Conservation (phyloP, 2,797 vertebrate genomes). For the Diplodus sargus region DNA sequence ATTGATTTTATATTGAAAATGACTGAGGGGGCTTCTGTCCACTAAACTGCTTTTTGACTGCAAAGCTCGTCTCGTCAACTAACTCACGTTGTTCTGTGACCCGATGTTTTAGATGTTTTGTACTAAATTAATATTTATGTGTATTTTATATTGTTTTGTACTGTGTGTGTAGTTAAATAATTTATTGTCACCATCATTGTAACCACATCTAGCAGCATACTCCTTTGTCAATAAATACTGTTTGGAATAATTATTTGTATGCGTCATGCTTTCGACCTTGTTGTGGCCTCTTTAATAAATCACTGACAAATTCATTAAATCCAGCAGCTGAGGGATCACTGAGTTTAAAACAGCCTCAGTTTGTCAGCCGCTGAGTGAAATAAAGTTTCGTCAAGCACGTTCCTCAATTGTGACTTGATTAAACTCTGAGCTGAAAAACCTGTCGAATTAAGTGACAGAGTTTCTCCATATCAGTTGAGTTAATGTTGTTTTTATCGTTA, state of each 20-base stretch:
- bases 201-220: constrained; percentile 51
- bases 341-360: background rate
- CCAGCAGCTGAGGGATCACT: background rate
- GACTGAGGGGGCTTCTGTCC: constrained; percentile 14
- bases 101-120: constrained; percentile 52
- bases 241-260: constrained; percentile 51
- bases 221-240: constrained; percentile 70
- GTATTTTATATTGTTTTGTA: constrained; percentile 67
- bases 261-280: constrained; percentile 10
- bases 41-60: constrained; percentile 43
- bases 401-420: background rate
- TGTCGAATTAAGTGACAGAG: background rate
- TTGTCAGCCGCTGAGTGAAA: background rate
- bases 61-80: constrained; percentile 38
- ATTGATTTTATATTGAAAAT: constrained; percentile 55
- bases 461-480: background rate
- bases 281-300: background rate
- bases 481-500: background rate
- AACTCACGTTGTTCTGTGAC: constrained; percentile 45
- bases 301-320: background rate
- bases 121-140: constrained; percentile 82
- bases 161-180: constrained; percentile 56
- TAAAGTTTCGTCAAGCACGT: background rate
- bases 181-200: constrained; percentile 71
- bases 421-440: background rate